These are phyloP conservation scores for Lordiphosa fenestrarum DNA, from an alignment of 2,888 invertebrate species.

Conservation along the genomic window DNA sequence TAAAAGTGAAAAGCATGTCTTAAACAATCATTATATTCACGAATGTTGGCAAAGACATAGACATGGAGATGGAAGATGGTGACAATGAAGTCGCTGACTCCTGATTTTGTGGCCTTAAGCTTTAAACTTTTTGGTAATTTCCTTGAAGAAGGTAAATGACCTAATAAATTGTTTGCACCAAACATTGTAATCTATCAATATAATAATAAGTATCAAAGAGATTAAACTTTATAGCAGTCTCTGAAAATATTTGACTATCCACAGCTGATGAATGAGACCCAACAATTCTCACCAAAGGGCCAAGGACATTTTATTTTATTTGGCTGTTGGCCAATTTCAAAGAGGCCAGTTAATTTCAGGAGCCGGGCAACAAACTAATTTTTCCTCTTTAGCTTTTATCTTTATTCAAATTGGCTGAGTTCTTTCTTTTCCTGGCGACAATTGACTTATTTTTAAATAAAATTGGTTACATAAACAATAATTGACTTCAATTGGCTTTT, in stretches of 20 bases:
- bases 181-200: slow-evolving; percentile 69
- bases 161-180: slow-evolving; percentile 58
- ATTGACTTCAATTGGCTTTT: slow-evolving; percentile 70
- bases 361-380: slow-evolving; percentile 16
- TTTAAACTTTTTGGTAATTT: slow-evolving; percentile 32
- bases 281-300: slow-evolving; percentile 56
- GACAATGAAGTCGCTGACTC: background rate
- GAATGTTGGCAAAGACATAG: slow-evolving; percentile 58
- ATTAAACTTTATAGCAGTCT: slow-evolving; percentile 50
- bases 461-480: slow-evolving; percentile 74
- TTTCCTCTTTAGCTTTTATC: slow-evolving; percentile 25
- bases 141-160: slow-evolving; percentile 1
- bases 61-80: slow-evolving; percentile 21
- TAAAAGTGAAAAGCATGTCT: no score
- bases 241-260: slow-evolving; percentile 9
- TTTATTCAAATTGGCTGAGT: background rate
- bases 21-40: no score
- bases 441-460: slow-evolving; percentile 71
- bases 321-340: slow-evolving; percentile 17
- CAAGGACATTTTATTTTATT: slow-evolving; percentile 53
- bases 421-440: slow-evolving; percentile 14
- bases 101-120: slow-evolving; percentile 10
- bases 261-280: slow-evolving; percentile 57
- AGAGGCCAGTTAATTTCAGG: no score
- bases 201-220: slow-evolving; percentile 40